Conservation (phyloP, 2,888 invertebrate species). For the Macrosiphum euphorbiae region DNA sequence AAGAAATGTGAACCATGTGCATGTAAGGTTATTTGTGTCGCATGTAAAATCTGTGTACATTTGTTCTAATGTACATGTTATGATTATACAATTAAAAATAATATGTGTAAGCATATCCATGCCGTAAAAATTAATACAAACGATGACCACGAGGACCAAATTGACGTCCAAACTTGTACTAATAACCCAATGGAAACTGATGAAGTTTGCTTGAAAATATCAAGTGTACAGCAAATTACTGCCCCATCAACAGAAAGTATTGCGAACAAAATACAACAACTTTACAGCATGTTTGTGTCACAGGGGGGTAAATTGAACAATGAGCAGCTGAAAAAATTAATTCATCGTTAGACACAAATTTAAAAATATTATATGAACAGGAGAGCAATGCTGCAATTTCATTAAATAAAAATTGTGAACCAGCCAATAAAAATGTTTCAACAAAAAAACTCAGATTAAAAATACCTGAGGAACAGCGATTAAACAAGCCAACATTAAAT, state of each 20-base stretch:
- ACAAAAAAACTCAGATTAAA: background rate
- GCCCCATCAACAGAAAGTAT: background rate
- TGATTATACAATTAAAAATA: too few species aligned
- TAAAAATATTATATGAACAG: too few species aligned
- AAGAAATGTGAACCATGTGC: too few species aligned
- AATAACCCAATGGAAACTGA: background rate
- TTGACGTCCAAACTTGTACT: too few species aligned
- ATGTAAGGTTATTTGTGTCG: too few species aligned
- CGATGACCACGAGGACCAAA: too few species aligned
- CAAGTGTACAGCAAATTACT: background rate
- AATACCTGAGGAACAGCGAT: background rate
- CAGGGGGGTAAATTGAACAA: too few species aligned
- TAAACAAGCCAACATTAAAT: background rate
- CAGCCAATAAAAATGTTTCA: background rate
- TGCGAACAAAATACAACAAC: slow-evolving; percentile 9
- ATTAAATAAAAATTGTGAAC: background rate
- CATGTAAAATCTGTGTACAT: too few species aligned
- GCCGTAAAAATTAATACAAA: too few species aligned
- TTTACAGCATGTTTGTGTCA: too few species aligned
- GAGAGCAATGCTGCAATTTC: background rate
- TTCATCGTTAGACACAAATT: background rate
- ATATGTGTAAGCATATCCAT: too few species aligned
- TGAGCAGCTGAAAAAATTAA: background rate
- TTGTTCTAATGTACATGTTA: too few species aligned
- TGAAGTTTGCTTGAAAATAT: slow-evolving; percentile 4